Conservation (phyloP, 2,888 invertebrate genomes). For the Spodoptera picta region DNA sequence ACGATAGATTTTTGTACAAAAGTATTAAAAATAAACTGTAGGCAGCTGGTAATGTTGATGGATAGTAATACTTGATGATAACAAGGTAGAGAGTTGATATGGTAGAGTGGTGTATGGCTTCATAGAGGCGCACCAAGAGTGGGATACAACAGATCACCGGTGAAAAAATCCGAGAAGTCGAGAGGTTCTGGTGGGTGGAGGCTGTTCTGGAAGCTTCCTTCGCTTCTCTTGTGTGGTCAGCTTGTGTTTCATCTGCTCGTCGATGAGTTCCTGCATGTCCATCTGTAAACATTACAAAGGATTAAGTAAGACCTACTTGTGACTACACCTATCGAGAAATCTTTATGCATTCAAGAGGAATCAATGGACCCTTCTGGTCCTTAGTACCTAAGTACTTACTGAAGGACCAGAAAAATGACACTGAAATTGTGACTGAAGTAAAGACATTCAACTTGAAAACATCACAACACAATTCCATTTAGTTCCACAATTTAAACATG, state of each 20-base stretch:
- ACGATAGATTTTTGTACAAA: conserved; percentile 63
- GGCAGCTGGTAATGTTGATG: conserved; percentile 66
- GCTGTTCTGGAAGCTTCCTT: conserved; percentile 80
- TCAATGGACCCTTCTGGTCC: too few species aligned
- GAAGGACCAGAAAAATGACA: neutral
- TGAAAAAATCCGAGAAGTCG: conserved; percentile 86
- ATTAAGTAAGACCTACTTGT: neutral
- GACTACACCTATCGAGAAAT: neutral
- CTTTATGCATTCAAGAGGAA: neutral
- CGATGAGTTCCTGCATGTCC: conserved; percentile 97
- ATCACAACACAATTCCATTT: conserved; percentile 3
- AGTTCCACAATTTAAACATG: conserved; percentile 5
- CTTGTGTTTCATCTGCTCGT: conserved; percentile 96
- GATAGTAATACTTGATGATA: conserved; percentile 70
- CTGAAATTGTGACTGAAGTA: neutral
- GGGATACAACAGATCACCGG: conserved; percentile 83
- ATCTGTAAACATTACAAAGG: conserved; percentile 88
- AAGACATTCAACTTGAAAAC: conserved; percentile 27
- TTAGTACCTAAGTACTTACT: neutral
- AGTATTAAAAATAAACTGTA: conserved; percentile 65
- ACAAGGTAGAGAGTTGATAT: conserved; percentile 72
- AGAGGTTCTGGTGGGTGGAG: conserved; percentile 76
- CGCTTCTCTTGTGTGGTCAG: conserved; percentile 91
- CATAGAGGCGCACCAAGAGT: conserved; percentile 68
- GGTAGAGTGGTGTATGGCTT: conserved; percentile 73